phyloP scores from a whole-genome alignment of 2,888 invertebrate species.

The Dugesia japonica region DNA sequence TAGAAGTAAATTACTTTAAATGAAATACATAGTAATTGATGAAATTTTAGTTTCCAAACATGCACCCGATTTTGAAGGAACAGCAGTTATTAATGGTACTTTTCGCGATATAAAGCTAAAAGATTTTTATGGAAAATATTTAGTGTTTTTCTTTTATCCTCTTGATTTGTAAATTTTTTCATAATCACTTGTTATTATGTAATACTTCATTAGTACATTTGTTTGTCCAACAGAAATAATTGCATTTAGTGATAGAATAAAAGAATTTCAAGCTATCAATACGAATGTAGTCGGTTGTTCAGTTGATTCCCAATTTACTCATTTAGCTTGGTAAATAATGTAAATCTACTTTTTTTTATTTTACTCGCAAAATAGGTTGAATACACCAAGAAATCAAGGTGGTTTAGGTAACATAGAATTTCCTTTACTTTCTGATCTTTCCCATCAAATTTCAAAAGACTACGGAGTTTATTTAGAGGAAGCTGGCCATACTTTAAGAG shows the following conservation, averaged over 20 bases:
- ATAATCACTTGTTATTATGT: not conserved
- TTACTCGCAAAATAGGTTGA: slow-evolving; percentile 63
- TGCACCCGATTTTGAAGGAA: slow-evolving; percentile 46
- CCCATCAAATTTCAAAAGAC: slow-evolving; percentile 63
- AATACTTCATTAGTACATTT: slow-evolving; percentile 55
- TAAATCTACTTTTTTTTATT: too few relatives aligned
- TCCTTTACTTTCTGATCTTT: slow-evolving; percentile 81
- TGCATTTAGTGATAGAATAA: slow-evolving; percentile 63
- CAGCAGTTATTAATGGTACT: slow-evolving; percentile 44
- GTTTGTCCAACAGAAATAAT: slow-evolving; percentile 90
- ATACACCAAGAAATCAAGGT: slow-evolving; percentile 73
- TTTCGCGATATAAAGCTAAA: slow-evolving; percentile 44
- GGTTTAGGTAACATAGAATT: slow-evolving; percentile 83
- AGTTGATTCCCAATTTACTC: slow-evolving; percentile 86
- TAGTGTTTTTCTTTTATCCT: slow-evolving; percentile 47
- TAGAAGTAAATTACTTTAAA: not conserved
- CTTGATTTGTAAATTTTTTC: slow-evolving; percentile 49
- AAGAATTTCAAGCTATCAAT: slow-evolving; percentile 38
- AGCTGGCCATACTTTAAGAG: slow-evolving; percentile 57
- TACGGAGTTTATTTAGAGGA: slow-evolving; percentile 81
- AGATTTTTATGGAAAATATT: slow-evolving; percentile 46
- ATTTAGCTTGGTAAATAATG: slow-evolving; percentile 63
- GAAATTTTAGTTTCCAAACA: slow-evolving; percentile 43
- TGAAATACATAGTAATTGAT: not conserved
- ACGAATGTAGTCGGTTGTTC: slow-evolving; percentile 73